These are phyloP conservation scores for Scaptodrosophila lebanonensis DNA, from an alignment of 1,140 invertebrate species.

Conservation along the genomic window DNA sequence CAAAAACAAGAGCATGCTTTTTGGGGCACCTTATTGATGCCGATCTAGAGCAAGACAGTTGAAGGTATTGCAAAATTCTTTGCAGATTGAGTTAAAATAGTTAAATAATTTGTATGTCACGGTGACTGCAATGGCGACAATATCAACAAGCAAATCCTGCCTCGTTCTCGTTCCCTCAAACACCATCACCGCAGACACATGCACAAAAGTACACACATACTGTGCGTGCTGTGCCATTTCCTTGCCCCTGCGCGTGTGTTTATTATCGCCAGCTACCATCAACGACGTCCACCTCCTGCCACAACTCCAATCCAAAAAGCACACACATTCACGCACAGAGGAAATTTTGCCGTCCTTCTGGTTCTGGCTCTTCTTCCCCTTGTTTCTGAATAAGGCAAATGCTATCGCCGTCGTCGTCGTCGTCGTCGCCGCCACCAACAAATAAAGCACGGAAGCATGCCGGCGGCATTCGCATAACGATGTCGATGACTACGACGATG, in stretches of 20 bases:
- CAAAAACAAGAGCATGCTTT: constrained; percentile 14
- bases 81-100: no score
- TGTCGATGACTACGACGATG: constrained; percentile 72
- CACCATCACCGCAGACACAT: no score
- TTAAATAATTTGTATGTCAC: constrained; percentile 11
- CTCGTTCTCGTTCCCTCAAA: neutral
- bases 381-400: no score
- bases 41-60: no score
- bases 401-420: constrained; percentile 27
- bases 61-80: no score
- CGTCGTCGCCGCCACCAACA: constrained; percentile 43
- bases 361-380: no score
- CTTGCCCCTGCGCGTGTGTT: constrained; percentile 55
- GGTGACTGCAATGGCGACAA: constrained; percentile 56
- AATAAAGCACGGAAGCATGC: constrained; percentile 71
- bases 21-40: neutral
- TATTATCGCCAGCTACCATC: constrained; percentile 58
- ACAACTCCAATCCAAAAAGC: constrained; percentile 2
- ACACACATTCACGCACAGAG: constrained; percentile 26
- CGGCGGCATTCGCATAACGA: constrained; percentile 72
- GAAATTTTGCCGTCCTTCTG: constrained; percentile 43
- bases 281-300: constrained; percentile 6
- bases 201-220: constrained; percentile 60
- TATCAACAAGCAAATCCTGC: constrained; percentile 60
- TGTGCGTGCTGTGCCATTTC: constrained; percentile 49